Conservation (phyloP, 92 coral and sea anemone species). For the Porites lobata region DNA sequence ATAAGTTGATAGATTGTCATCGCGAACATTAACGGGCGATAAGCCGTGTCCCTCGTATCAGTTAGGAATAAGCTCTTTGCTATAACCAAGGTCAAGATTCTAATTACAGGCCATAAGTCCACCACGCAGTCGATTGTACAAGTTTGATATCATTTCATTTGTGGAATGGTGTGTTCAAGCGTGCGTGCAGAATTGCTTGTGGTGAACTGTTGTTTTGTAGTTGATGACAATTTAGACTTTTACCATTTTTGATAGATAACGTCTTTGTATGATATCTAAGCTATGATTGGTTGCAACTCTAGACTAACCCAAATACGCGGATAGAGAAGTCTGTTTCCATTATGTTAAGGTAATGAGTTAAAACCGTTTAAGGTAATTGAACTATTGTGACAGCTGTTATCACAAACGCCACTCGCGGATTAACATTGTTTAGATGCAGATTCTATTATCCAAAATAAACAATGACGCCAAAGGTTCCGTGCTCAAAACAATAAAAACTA, state of each 20-base stretch:
- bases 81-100: too few relatives aligned
- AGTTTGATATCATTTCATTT: too few relatives aligned
- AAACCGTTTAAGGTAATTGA: neutral
- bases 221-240: neutral
- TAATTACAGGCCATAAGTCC: too few relatives aligned
- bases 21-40: too few relatives aligned
- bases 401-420: conserved; percentile 2
- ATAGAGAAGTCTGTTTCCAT: neutral
- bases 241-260: neutral
- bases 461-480: neutral
- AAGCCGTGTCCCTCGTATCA: too few relatives aligned
- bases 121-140: too few relatives aligned
- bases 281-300: neutral
- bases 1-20: too few relatives aligned
- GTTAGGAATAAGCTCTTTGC: too few relatives aligned
- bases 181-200: neutral
- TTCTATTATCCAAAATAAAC: neutral
- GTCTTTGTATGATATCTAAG: neutral
- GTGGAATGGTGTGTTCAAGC: neutral
- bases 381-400: conserved; percentile 3
- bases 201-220: too few relatives aligned
- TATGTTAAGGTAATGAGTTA: neutral
- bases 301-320: neutral
- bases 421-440: conserved; percentile 37
- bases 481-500: neutral